Conservation (phyloP, 2,888 invertebrate species). For the Tupiocoris notatus region DNA sequence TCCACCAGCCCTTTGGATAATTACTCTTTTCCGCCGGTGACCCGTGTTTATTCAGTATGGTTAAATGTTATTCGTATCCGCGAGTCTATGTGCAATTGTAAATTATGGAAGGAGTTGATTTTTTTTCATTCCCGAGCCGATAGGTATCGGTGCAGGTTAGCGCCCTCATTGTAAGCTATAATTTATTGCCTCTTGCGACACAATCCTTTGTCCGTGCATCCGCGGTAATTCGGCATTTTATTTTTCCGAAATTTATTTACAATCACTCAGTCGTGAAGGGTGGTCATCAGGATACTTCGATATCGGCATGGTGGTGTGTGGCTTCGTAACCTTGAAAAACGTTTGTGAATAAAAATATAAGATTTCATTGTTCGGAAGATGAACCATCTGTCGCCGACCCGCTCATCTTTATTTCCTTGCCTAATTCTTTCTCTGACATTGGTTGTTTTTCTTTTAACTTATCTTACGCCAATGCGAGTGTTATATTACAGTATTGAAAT, state of each 20-base stretch:
- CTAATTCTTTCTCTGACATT: background rate
- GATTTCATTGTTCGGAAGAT: background rate
- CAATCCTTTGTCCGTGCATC: background rate
- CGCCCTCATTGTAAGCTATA: slow-evolving; percentile 18
- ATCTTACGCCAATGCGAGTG: too few species aligned
- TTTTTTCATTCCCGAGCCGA: background rate
- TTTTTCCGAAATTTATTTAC: background rate
- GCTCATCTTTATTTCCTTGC: background rate
- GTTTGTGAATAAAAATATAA: background rate
- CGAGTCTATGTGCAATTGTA: too few species aligned
- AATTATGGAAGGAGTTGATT: too few species aligned
- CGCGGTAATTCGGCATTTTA: background rate
- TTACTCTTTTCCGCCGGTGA: too few species aligned
- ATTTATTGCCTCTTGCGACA: slow-evolving; percentile 11
- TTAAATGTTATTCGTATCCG: too few species aligned
- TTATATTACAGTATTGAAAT: too few species aligned
- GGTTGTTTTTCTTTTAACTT: too few species aligned
- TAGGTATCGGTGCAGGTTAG: background rate
- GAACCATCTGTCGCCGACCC: background rate
- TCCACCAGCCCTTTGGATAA: too few species aligned
- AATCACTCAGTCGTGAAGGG: background rate
- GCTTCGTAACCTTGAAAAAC: background rate
- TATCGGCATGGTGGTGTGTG: background rate
- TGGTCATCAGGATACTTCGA: background rate
- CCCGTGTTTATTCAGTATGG: too few species aligned